Base-by-base conservation (phyloP, 1,140 invertebrate genomes). In the Antheraea pernyi region DNA sequence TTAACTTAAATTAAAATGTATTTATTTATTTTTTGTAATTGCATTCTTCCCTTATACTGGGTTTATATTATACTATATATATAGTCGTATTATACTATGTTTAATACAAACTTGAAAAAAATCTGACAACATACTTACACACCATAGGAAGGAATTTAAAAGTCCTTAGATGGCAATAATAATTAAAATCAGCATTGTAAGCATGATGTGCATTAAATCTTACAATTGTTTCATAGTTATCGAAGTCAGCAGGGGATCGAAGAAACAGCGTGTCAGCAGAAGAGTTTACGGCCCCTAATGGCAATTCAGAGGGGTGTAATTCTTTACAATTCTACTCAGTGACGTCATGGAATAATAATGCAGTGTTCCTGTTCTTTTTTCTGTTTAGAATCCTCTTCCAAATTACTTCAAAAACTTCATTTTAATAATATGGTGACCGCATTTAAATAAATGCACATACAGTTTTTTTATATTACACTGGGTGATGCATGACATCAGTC, bases 231-330 rank as follows among this genome's bases (percentile, higher is more conserved):
- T 6, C 61, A 63, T 37, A 63, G 36, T 37, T 63, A 63, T 63
- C 30, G 8, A 63, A 53, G 46, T 13, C 13, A 13, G 22, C 16
- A n/a, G 61, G 61, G 7, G 22, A 30, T 30, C 22, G 4, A 19
- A 11, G 61, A 63, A 63, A 63, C 5, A 7, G 61, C 30, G 37
- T 37, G 61, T 63, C 61, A 63, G 61, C 61, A 63, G 5, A 63
- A 63, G 16, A 63, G 19, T 63, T 63, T 36, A 1, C 30, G 61
- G 16, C 30, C 46, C 6, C 10, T 63, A 63, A 63, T 63, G 19
- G 30, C 37, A 63, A 36, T 63, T 13, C 7, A 30, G 19, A 36
- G 59, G 59, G 46, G 46, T 16, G 46, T 53, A 16, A 53, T 0
- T 53, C 46, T 13, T 53, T 53, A 53, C 16, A 16, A 53, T 53